Evolutionary conservation across 1,140 invertebrate species (phyloP).

Genomic region (Asobara japonica): DNA sequence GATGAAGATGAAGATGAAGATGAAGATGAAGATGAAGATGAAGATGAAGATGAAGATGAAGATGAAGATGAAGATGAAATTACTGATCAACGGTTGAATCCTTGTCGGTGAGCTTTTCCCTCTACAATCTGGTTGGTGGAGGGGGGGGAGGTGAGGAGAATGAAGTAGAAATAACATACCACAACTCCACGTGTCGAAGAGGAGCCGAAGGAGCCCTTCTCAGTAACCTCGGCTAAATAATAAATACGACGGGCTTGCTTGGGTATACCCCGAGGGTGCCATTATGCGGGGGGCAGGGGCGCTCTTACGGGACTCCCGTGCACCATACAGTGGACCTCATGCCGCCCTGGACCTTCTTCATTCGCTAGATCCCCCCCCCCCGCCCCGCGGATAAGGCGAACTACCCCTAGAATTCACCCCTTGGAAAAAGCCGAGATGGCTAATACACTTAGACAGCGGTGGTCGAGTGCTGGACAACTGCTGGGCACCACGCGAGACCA

Average conservation of each 20-base stretch:
- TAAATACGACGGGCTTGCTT: constrained; percentile 64
- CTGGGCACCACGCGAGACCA: constrained; percentile 36
- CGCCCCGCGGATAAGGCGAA: neutral
- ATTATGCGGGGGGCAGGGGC: constrained; percentile 61
- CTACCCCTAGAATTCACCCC: constrained; percentile 32
- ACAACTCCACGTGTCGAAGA: constrained; percentile 33
- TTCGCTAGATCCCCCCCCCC: neutral
- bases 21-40: no score
- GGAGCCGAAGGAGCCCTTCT: constrained; percentile 30
- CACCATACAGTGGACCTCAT: constrained; percentile 34
- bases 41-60: no score
- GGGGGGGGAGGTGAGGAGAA: no score
- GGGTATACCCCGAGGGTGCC: constrained; percentile 64
- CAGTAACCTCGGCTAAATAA: constrained; percentile 61
- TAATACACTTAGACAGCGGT: constrained; percentile 57
- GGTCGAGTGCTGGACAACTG: constrained; percentile 19
- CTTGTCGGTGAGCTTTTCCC: no score
- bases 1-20: no score
- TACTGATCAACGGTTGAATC: no score
- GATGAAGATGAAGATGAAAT: no score
- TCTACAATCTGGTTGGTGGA: no score
- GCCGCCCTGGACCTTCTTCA: constrained; percentile 38
- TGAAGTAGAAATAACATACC: constrained; percentile 12
- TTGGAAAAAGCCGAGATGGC: constrained; percentile 38
- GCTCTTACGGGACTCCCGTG: constrained; percentile 41